Percentiles rank a stretch among this genome's conserved stretches.
These are phyloP conservation scores for Siniperca knerii DNA, from an alignment of 2,113 vertebrate species.

Conservation along the genomic window DNA sequence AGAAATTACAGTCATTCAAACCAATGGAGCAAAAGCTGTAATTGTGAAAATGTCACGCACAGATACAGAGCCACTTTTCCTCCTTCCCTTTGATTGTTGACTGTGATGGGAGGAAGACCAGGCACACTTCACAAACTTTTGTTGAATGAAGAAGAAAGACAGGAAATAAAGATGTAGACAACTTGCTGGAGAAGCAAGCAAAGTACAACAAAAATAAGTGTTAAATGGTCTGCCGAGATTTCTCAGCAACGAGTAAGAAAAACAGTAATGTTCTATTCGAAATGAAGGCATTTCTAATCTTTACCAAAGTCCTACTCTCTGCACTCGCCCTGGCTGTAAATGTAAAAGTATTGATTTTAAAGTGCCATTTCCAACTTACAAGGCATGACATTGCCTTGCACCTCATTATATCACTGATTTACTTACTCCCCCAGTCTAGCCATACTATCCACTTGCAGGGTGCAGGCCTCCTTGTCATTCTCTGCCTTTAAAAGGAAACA, in stretches of 20 bases:
- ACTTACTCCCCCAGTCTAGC: slow-evolving; percentile 48
- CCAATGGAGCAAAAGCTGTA: slow-evolving; percentile 48
- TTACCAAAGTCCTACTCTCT: slow-evolving; percentile 32
- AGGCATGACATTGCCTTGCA: slow-evolving; percentile 55
- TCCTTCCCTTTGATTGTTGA: background rate
- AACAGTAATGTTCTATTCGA: background rate
- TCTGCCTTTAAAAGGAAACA: slow-evolving; percentile 28
- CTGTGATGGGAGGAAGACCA: background rate
- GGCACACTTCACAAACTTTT: background rate
- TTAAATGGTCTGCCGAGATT: slow-evolving; percentile 3
- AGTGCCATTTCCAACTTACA: slow-evolving; percentile 56
- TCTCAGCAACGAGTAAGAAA: background rate
- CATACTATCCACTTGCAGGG: slow-evolving; percentile 7
- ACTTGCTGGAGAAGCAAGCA: background rate
- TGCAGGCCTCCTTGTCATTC: slow-evolving; percentile 16
- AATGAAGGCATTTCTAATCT: slow-evolving; percentile 46
- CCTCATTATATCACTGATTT: slow-evolving; percentile 68
- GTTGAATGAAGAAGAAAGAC: background rate
- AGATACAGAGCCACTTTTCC: slow-evolving; percentile 17
- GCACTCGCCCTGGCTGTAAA: slow-evolving; percentile 40
- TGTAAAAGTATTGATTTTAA: slow-evolving; percentile 60
- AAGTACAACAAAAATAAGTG: background rate
- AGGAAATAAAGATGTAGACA: background rate
- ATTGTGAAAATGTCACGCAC: slow-evolving; percentile 61
- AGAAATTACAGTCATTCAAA: slow-evolving; percentile 69